Conservation (phyloP, 37 sponge, comb jelly and placozoan species). For the Ianthella basta region DNA sequence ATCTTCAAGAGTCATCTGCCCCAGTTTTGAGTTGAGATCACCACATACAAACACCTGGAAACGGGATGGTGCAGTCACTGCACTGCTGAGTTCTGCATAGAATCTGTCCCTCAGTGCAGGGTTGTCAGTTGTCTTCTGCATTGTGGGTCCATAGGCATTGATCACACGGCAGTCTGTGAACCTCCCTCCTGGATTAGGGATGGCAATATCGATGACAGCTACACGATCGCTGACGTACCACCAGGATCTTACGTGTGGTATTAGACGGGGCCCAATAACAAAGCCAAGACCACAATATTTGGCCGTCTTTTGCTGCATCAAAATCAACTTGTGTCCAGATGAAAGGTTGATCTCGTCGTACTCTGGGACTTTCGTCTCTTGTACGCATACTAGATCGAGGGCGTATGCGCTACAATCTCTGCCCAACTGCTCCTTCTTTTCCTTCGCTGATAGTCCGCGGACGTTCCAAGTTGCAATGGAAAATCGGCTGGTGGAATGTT, state of each 20-base stretch:
- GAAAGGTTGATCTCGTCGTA: too few species aligned
- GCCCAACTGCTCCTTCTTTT: too few species aligned
- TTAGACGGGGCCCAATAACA: neutral
- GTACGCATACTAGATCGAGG: too few species aligned
- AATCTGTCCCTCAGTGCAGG: neutral
- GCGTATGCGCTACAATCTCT: too few species aligned
- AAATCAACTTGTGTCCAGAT: neutral
- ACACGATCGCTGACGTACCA: slow-evolving; percentile 24
- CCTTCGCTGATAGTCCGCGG: too few species aligned
- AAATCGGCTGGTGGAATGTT: too few species aligned
- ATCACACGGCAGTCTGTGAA: neutral
- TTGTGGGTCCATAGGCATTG: slow-evolving; percentile 23
- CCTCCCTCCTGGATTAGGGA: neutral
- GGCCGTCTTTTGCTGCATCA: slow-evolving; percentile 17
- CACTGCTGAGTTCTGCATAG: neutral
- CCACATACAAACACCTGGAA: slow-evolving; percentile 9
- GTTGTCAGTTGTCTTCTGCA: neutral
- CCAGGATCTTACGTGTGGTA: neutral
- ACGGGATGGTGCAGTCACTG: slow-evolving; percentile 7
- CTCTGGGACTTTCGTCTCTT: too few species aligned
- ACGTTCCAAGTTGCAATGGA: too few species aligned
- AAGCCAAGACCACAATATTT: slow-evolving; percentile 19
- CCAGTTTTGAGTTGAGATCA: slow-evolving; percentile 20
- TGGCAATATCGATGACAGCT: slow-evolving; percentile 6
- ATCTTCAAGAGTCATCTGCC: neutral